Conservation (phyloP, 2,888 invertebrate genomes). For the Steinernema scapterisci region DNA sequence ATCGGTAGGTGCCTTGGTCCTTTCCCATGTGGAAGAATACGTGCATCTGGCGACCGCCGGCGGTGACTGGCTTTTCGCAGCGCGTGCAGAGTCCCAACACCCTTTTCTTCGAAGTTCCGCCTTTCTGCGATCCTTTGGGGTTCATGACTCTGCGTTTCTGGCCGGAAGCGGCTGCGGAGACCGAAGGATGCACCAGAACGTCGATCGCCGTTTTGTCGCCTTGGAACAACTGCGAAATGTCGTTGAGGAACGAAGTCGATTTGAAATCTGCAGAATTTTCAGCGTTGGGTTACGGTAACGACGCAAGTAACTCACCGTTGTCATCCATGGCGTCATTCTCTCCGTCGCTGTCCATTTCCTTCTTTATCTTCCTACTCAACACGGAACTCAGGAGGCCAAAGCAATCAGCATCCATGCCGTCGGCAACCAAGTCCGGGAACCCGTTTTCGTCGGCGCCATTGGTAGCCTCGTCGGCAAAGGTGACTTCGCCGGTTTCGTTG, state of each 20-base stretch:
- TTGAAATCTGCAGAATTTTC: background rate
- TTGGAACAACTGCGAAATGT: slow-evolving; percentile 24
- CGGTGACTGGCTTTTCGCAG: slow-evolving; percentile 66
- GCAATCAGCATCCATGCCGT: slow-evolving; percentile 5
- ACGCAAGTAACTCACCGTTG: background rate
- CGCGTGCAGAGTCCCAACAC: slow-evolving; percentile 64
- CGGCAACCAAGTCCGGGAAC: background rate
- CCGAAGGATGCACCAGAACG: slow-evolving; percentile 6
- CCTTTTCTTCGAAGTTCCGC: slow-evolving; percentile 54
- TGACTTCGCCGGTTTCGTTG: slow-evolving; percentile 23
- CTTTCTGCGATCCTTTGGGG: slow-evolving; percentile 19
- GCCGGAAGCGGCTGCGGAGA: background rate
- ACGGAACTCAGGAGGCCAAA: background rate
- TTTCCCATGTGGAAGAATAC: slow-evolving; percentile 67
- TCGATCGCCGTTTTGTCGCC: slow-evolving; percentile 22
- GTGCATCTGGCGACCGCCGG: slow-evolving; percentile 67
- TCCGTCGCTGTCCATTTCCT: slow-evolving; percentile 15
- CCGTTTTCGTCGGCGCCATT: background rate
- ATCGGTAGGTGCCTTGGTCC: slow-evolving; percentile 60
- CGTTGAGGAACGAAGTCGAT: slow-evolving; percentile 3
- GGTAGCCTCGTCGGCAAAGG: background rate
- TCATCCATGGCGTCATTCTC: slow-evolving; percentile 15
- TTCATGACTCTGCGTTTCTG: slow-evolving; percentile 24
- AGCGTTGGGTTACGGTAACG: background rate
- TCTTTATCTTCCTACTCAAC: background rate